A percentile compares a stretch with the other conserved stretches of the same genome.
These are phyloP conservation scores for Cheilosia soror DNA, from an alignment of 2,888 invertebrate species.

Conservation along the genomic window DNA sequence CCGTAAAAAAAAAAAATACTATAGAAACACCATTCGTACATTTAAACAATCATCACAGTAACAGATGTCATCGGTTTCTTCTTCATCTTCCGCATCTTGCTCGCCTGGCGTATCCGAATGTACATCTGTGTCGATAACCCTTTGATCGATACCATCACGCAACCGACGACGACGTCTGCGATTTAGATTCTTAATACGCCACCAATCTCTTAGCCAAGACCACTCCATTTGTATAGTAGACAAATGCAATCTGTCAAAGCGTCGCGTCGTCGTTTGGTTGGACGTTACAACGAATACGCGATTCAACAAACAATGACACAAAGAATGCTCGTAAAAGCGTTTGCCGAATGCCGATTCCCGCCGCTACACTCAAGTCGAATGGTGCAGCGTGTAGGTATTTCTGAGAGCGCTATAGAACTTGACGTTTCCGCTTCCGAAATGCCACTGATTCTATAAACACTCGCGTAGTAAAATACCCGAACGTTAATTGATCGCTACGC, in stretches of 20 bases:
- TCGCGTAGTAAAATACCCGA: conserved; percentile 13
- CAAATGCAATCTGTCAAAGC: conserved; percentile 53
- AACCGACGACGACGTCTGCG: conserved; percentile 78
- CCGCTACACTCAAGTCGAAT: conserved; percentile 8
- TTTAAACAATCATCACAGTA: conserved; percentile 90
- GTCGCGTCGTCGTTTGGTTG: conserved; percentile 27
- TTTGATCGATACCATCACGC: conserved; percentile 86
- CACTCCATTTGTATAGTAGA: conserved; percentile 87
- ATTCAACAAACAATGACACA: conserved; percentile 24
- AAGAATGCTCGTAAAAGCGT: conserved; percentile 1
- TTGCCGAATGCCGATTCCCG: conserved; percentile 19
- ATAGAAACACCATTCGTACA: conserved; percentile 78
- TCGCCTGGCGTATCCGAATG: conserved; percentile 59
- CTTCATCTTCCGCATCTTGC: conserved; percentile 74
- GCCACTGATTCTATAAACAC: conserved; percentile 49
- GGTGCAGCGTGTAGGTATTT: no score
- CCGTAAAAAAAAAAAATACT: not conserved
- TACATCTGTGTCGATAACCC: conserved; percentile 85
- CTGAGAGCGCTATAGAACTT: conserved; percentile 38
- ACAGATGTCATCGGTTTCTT: conserved; percentile 87
- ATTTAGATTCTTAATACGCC: conserved; percentile 90
- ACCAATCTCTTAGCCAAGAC: conserved; percentile 92
- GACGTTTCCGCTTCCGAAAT: conserved; percentile 67
- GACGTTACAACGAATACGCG: conserved; percentile 29
- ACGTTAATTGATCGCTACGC: conserved; percentile 45